These are phyloP conservation scores for Macrophya annulata DNA, from an alignment of 2,888 invertebrate genomes.

Conservation along the genomic window DNA sequence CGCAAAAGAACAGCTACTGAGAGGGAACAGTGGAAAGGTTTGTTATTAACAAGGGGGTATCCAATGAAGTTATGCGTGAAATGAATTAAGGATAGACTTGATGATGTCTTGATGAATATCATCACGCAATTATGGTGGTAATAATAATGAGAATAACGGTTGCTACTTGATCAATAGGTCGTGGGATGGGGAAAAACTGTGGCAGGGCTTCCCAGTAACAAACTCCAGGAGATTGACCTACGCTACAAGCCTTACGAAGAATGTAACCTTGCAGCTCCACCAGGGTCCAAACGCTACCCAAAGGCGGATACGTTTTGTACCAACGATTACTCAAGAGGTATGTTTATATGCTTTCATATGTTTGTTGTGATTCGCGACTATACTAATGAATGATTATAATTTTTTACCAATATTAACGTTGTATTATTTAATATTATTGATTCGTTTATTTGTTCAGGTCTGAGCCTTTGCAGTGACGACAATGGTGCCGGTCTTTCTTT, in stretches of 20 bases:
- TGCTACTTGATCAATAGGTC: conserved; percentile 59
- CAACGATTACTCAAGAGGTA: conserved; percentile 65
- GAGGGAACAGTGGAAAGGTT: conserved; percentile 64
- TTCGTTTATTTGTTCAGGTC: conserved; percentile 59
- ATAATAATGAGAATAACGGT: neutral
- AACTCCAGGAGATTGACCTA: conserved; percentile 64
- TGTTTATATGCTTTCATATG: neutral
- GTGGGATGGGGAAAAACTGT: conserved; percentile 66
- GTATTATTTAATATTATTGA: neutral
- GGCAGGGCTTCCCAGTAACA: conserved; percentile 63
- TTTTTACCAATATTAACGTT: neutral
- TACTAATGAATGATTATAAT: neutral
- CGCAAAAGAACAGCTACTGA: conserved; percentile 61
- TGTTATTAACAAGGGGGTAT: conserved; percentile 11
- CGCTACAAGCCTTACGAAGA: conserved; percentile 66
- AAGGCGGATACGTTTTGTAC: conserved; percentile 70
- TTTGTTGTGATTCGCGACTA: too few species aligned
- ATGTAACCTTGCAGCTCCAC: conserved; percentile 63
- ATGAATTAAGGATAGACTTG: too few species aligned
- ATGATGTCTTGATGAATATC: neutral
- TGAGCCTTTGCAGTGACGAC: conserved; percentile 68
- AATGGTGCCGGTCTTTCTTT: conserved; percentile 67
- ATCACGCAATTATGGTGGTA: too few species aligned
- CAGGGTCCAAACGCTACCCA: conserved; percentile 66
- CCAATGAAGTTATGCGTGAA: neutral